Conservation (phyloP, 2,797 vertebrate species). For the Bradypus variegatus region DNA sequence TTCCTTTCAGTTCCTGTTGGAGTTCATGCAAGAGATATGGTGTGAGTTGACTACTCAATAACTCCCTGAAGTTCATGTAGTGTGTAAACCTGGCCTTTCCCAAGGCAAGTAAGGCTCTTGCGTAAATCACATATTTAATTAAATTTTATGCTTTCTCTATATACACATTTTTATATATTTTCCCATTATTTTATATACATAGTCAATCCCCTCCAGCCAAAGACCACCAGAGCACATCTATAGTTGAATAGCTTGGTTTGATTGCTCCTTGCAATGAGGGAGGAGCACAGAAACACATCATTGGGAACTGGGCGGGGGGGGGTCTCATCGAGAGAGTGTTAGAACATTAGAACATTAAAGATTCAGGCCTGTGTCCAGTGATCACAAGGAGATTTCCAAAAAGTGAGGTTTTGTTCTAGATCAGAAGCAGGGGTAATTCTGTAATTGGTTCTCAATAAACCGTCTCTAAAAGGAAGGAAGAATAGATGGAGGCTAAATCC, state of each 20-base stretch:
- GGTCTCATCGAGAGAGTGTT: background rate
- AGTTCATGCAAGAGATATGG: background rate
- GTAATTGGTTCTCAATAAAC: background rate
- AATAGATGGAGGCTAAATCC: background rate
- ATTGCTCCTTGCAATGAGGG: background rate
- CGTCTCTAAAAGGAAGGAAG: background rate
- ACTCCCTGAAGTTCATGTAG: background rate
- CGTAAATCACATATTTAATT: background rate
- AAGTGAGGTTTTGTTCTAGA: background rate
- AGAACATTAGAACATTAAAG: background rate
- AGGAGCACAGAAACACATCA: background rate
- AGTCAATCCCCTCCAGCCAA: background rate
- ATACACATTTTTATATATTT: no score
- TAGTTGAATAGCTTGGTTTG: background rate
- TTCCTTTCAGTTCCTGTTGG: background rate
- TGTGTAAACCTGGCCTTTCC: background rate
- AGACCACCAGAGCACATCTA: background rate
- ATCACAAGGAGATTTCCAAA: background rate
- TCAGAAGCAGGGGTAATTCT: background rate
- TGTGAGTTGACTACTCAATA: background rate
- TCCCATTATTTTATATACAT: background rate
- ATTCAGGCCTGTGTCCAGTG: background rate
- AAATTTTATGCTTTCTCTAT: background rate
- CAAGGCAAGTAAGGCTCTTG: background rate
- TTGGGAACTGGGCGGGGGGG: no score